phyloP scores from a whole-genome alignment of 2,888 invertebrate species.

The Augiades crinisus region DNA sequence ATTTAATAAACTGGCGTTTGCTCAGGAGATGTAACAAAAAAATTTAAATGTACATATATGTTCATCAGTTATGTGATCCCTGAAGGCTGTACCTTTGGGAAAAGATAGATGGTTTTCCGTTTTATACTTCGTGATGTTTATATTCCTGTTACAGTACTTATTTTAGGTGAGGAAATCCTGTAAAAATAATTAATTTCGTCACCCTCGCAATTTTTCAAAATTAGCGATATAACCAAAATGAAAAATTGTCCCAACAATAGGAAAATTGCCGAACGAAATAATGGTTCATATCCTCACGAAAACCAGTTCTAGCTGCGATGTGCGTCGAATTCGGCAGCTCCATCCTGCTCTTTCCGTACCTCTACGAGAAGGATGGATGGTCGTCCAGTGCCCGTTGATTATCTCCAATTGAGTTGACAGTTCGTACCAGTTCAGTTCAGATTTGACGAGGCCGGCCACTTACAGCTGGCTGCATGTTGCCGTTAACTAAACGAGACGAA shows the following conservation, averaged over 20 bases:
- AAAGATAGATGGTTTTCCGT: too few relatives aligned
- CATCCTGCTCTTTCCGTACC: constrained; percentile 7
- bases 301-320: neutral
- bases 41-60: too few relatives aligned
- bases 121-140: too few relatives aligned
- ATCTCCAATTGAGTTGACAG: constrained; percentile 55
- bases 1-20: too few relatives aligned
- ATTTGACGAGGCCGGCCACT: constrained; percentile 48
- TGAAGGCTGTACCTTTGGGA: too few relatives aligned
- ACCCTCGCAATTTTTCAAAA: neutral
- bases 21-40: too few relatives aligned
- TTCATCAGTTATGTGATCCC: too few relatives aligned
- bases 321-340: constrained; percentile 16
- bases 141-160: neutral
- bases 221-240: neutral
- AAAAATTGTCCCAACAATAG: neutral
- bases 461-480: constrained; percentile 22
- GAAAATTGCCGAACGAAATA: neutral
- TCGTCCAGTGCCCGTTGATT: constrained; percentile 41
- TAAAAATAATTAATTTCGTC: too few relatives aligned
- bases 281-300: constrained; percentile 3
- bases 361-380: neutral
- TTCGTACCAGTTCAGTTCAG: constrained; percentile 63
- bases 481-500: constrained; percentile 7
- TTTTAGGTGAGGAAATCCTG: neutral